Evolutionary conservation across 2,113 vertebrate species (phyloP).

Genomic region (Rhipidura dahli): DNA sequence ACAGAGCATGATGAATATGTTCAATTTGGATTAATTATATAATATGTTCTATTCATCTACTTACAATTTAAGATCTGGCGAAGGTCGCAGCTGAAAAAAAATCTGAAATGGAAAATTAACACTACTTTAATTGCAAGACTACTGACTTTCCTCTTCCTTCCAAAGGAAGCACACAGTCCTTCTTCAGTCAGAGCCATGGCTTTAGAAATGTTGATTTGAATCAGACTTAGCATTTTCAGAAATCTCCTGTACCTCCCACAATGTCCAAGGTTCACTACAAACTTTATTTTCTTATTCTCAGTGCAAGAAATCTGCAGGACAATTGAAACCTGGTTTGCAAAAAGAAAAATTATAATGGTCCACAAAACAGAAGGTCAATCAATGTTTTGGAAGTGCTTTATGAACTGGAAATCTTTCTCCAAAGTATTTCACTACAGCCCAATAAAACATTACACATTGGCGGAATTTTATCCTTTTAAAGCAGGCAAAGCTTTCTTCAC

Average conservation of each 20-base stretch:
- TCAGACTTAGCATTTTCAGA: not conserved
- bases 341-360: slow-evolving; percentile 23
- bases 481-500: slow-evolving; percentile 44
- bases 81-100: not conserved
- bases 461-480: slow-evolving; percentile 47
- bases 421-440: slow-evolving; percentile 18
- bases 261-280: not conserved
- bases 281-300: not conserved
- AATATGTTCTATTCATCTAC: not conserved
- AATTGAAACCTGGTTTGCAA: not conserved
- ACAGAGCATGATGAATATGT: not conserved
- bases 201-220: not conserved
- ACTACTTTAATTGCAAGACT: not conserved
- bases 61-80: not conserved
- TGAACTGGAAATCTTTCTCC: slow-evolving; percentile 64
- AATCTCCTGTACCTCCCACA: not conserved
- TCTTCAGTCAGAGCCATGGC: not conserved
- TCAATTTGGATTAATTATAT: not conserved
- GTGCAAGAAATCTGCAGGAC: not conserved
- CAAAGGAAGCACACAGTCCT: not conserved
- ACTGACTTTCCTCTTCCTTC: not conserved
- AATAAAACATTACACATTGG: slow-evolving; percentile 33
- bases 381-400: slow-evolving; percentile 46
- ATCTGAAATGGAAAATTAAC: not conserved
- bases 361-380: not conserved